These are phyloP conservation scores for Neoseiulus cucumeris DNA, from an alignment of 1,140 invertebrate genomes.

Conservation along the genomic window DNA sequence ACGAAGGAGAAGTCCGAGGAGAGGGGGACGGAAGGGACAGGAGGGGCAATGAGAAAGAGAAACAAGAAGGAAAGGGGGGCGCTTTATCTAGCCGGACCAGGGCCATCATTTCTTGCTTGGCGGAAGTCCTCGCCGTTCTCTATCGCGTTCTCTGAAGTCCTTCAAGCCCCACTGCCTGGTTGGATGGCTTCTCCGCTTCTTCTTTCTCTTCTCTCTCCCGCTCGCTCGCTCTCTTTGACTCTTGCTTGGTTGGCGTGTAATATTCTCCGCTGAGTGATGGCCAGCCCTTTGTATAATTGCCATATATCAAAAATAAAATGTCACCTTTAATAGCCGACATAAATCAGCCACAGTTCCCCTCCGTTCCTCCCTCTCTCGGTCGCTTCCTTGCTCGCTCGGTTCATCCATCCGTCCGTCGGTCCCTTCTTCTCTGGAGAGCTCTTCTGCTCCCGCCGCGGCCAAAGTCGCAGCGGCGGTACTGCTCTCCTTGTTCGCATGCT, in stretches of 20 bases:
- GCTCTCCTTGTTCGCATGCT: too few species aligned
- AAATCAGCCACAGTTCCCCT: constrained; percentile 9
- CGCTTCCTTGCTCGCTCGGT: background rate
- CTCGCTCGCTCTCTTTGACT: background rate
- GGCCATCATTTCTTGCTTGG: too few species aligned
- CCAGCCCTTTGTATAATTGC: constrained; percentile 12
- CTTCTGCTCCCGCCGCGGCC: too few species aligned
- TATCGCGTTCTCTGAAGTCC: constrained; percentile 1
- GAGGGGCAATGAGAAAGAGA: too few species aligned
- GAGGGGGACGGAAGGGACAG: too few species aligned
- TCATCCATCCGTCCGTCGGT: too few species aligned
- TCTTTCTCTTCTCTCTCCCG: background rate
- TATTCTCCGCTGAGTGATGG: constrained; percentile 11
- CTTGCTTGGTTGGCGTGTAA: constrained; percentile 3
- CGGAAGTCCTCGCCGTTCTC: background rate
- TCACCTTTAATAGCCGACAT: constrained; percentile 12
- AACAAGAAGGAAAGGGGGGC: too few species aligned
- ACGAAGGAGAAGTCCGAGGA: too few species aligned
- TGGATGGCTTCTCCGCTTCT: background rate
- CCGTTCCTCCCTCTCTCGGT: background rate
- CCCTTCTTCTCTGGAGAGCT: too few species aligned
- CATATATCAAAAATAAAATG: constrained; percentile 12
- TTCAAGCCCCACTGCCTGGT: background rate
- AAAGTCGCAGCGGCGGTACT: too few species aligned
- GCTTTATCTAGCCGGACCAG: too few species aligned